phyloP scores from a whole-genome alignment of 2,113 vertebrate genomes.

The Hippocampus comes region DNA sequence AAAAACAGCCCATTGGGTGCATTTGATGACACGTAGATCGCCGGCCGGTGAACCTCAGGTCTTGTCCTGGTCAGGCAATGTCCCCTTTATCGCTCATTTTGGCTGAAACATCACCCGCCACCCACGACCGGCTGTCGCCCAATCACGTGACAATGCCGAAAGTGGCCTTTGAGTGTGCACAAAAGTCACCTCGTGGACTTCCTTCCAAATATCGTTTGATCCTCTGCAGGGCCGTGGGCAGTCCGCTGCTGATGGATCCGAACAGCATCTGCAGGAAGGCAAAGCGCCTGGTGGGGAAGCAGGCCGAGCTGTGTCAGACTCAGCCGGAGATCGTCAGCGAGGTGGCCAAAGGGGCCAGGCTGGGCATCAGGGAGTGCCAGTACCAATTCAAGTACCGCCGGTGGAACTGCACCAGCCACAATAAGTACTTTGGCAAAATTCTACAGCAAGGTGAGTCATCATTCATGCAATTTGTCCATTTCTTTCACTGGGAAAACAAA shows the following conservation, averaged over 20 bases:
- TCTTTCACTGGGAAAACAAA: background rate
- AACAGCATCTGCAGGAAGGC: slow-evolving; percentile 98
- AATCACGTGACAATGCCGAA: no score
- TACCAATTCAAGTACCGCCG: slow-evolving; percentile 94
- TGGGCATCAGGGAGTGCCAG: slow-evolving; percentile 92
- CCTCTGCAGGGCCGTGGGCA: slow-evolving; percentile 89
- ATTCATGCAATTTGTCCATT: background rate
- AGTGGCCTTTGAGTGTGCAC: no score
- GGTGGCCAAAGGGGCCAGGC: slow-evolving; percentile 88
- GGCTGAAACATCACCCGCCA: no score
- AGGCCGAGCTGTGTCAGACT: slow-evolving; percentile 91
- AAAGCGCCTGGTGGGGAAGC: slow-evolving; percentile 86
- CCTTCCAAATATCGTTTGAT: slow-evolving; percentile 33
- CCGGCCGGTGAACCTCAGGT: no score
- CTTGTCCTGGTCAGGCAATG: no score
- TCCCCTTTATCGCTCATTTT: no score
- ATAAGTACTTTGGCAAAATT: slow-evolving; percentile 94
- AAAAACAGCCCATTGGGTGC: no score
- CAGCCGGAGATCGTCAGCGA: slow-evolving; percentile 93
- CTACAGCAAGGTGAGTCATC: slow-evolving; percentile 90
- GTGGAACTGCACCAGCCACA: slow-evolving; percentile 98
- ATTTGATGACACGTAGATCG: no score
- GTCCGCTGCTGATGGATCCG: slow-evolving; percentile 95
- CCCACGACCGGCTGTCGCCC: no score
- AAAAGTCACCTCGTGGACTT: no score